Base-by-base conservation (phyloP, 2,888 invertebrate genomes). In the Papilio demoleus region DNA sequence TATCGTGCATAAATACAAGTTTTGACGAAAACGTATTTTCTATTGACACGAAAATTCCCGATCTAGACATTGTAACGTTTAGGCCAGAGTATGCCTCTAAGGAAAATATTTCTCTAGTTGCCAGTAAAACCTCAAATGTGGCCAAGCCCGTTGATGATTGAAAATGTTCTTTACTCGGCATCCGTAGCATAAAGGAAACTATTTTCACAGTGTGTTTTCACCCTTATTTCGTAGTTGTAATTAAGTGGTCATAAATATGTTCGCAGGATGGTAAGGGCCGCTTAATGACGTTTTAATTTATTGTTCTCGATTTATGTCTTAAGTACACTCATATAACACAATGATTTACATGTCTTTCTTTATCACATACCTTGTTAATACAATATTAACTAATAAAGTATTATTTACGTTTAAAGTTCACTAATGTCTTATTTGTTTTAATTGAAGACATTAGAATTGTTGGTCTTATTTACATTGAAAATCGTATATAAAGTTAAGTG, bases 201-300 rank as follows among this genome's bases (percentile, higher is more conserved):
- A 27, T 6, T 1, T 50, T 14, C 27, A 34, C 11, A 59, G 47
- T 66, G 45, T 47, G 14, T 45, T 22, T 12, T 34, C 60, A 36
- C 60, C 67, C 40, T 67, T 50, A 67, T 19, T 50, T 14, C 14
- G 67, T 50, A 31, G 61, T 40, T 53, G 67, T 62, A 67, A 67
- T 67, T 67, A 67, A 67, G 61, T 38, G 14, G 22, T 67, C 67
- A 56, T 67, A 67, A 67, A 67, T 62, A 67, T 56, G 67, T 62
- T 56, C 31, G 56, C 62, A 40, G 19, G n/a, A 62, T 24, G 42
- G 17, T 22, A 62, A 38, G 42, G 40, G 22, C 40, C 53, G 24
- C 50, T 47, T 62, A 62, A 67, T 62, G 50, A 67, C 31, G 14
- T 34, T 56, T 62, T 56, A 67, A 62, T 56, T 67, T 67, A 45